Base-by-base conservation (phyloP, 2,797 vertebrate genomes). In the Thaleichthys pacificus region DNA sequence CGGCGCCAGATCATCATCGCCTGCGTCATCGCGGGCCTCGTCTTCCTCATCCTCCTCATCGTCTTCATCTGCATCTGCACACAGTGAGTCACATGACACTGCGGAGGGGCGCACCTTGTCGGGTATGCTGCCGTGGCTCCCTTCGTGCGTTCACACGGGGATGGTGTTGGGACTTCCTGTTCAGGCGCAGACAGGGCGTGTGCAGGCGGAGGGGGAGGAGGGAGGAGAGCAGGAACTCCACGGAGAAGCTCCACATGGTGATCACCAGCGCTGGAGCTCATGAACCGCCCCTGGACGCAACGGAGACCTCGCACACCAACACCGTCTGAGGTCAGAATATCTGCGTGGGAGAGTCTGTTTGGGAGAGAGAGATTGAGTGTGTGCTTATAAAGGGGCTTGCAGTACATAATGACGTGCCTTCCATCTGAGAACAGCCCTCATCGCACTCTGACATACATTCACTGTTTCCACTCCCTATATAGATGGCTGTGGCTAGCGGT, bases 31-130 rank as follows among this genome's bases (percentile, higher is more conserved):
- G 80, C 86, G 0, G 91, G 86, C 51, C 89, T 97, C 8, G 80
- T 94, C 38, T 38, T 92, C 47, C 89, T 98, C 72, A 90, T 95
- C 70, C 77, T 95, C 14, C 71, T 96, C 74, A 87, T 95, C 22
- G 69, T 93, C 1, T 89, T 92, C 58, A 77, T 94, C 88, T 95
- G 93, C 89, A 66, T 95, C 51, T 96, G 92, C 87, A 91, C 89
- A 75, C 91, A 93, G 97, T 98, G 93, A 91, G 96, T 88, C 70
- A n/a, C 28, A 28, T 42, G 38, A 42, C 38, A 2, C 8, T 7
- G 2, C 38, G 8, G 38, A 42, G 38, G 38, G 38, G 11, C 2
- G 5, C 8, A 4, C 35, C 8, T 35, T 35, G 35, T 6, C 0
- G 26, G 56, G 14, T 5, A 26, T 42, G 5, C 5, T 58, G 65